Evolutionary conservation across 2,113 vertebrate genomes (phyloP).

Genomic region (Nanger granti): DNA sequence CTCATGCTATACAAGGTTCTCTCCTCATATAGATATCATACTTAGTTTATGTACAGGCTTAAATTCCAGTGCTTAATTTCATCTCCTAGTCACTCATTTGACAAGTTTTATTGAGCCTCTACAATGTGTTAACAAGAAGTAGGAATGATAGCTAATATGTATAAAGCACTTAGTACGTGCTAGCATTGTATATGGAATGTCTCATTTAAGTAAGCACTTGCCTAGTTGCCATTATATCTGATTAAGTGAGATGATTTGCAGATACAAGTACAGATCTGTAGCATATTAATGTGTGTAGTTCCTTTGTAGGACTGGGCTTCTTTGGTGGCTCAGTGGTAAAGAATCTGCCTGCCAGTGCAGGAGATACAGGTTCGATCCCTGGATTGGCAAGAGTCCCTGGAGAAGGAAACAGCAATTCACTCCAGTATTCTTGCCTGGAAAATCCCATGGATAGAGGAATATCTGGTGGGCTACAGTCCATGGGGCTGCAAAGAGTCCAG

Average conservation of each 20-base stretch:
- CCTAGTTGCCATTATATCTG: background rate
- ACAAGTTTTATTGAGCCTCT: background rate
- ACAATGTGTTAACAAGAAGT: background rate
- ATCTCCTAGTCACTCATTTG: background rate
- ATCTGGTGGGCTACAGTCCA: background rate
- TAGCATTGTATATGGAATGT: background rate
- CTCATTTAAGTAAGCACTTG: background rate
- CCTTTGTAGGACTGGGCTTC: background rate
- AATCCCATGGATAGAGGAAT: background rate
- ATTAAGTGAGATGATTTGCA: background rate
- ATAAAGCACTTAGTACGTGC: background rate
- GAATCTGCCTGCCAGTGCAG: background rate
- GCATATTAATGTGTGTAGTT: rapidly evolving
- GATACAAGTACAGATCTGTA: background rate
- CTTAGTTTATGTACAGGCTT: background rate
- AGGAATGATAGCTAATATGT: background rate
- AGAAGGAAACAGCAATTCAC: background rate
- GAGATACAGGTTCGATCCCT: background rate
- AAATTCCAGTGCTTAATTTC: background rate
- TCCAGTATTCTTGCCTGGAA: background rate
- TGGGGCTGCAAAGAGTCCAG: background rate
- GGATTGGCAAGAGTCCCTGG: background rate
- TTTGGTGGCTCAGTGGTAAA: background rate
- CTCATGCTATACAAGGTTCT: background rate
- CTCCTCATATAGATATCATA: background rate